A percentile compares a stretch with the other conserved stretches of the same genome.
phyloP scores from a whole-genome alignment of 2,888 invertebrate species.

The Sinhomidia bicolor region DNA sequence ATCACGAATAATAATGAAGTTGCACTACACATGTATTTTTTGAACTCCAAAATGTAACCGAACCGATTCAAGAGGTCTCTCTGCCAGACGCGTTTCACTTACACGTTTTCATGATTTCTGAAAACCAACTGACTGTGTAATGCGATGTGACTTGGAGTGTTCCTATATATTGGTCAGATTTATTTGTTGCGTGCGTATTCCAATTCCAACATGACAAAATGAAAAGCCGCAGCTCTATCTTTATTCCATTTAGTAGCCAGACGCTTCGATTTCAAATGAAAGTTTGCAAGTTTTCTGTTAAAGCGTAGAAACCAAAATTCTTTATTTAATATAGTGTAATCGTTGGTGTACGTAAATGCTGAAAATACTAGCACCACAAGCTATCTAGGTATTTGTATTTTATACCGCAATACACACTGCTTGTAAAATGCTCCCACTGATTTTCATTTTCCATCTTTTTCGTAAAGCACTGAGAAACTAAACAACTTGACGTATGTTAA shows the following conservation, averaged over 20 bases:
- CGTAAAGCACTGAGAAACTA: too few relatives aligned
- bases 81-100: background rate
- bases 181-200: background rate
- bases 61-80: background rate
- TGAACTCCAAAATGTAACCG: background rate
- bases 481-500: too few relatives aligned
- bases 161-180: background rate
- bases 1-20: background rate
- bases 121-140: background rate
- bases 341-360: too few relatives aligned
- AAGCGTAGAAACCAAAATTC: background rate
- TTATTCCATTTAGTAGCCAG: background rate
- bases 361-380: too few relatives aligned
- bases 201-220: background rate
- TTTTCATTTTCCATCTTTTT: too few relatives aligned
- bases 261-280: background rate
- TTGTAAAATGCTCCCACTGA: too few relatives aligned
- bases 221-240: background rate
- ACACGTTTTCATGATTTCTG: background rate
- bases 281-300: background rate
- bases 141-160: too few relatives aligned
- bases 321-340: too few relatives aligned
- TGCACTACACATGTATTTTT: background rate
- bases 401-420: too few relatives aligned
- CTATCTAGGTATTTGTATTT: too few relatives aligned